phyloP scores from a whole-genome alignment of 2,113 vertebrate genomes.

The Anoplopoma fimbria region DNA sequence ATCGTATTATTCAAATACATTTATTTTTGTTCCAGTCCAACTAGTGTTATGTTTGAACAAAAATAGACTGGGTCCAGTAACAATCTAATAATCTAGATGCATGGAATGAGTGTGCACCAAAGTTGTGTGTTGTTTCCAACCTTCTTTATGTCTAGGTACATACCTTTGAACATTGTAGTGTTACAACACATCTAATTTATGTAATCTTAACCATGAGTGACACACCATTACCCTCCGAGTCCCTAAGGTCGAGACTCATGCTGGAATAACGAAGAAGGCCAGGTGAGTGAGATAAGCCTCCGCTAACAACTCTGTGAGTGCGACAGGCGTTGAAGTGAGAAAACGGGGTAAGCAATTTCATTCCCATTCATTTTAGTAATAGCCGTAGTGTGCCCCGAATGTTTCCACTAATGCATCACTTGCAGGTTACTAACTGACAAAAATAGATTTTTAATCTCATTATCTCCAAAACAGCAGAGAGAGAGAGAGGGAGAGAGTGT shows the following conservation, averaged over 20 bases:
- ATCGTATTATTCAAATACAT: neutral
- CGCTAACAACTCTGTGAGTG: constrained; percentile 37
- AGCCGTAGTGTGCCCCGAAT: constrained; percentile 27
- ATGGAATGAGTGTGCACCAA: neutral
- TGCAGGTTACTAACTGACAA: constrained; percentile 55
- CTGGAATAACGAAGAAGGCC: constrained; percentile 7
- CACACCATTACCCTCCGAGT: neutral
- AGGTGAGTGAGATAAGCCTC: constrained; percentile 39
- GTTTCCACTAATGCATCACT: constrained; percentile 58
- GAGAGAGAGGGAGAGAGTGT: neutral
- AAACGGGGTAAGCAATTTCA: constrained; percentile 31
- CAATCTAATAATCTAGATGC: neutral
- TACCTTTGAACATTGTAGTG: neutral
- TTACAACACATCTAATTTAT: constrained; percentile 2
- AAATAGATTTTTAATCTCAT: constrained; percentile 74
- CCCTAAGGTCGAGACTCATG: neutral
- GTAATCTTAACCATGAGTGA: constrained; percentile 11
- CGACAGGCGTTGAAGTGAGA: constrained; percentile 34
- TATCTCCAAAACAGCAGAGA: constrained; percentile 57
- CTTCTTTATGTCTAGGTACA: neutral
- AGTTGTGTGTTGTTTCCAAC: neutral
- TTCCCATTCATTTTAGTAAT: constrained; percentile 51
- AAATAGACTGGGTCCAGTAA: neutral
- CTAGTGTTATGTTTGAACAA: no score
- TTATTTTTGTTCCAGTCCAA: no score